phyloP scores from a whole-genome alignment of 1,140 invertebrate genomes.

The Drosophila mayri region DNA sequence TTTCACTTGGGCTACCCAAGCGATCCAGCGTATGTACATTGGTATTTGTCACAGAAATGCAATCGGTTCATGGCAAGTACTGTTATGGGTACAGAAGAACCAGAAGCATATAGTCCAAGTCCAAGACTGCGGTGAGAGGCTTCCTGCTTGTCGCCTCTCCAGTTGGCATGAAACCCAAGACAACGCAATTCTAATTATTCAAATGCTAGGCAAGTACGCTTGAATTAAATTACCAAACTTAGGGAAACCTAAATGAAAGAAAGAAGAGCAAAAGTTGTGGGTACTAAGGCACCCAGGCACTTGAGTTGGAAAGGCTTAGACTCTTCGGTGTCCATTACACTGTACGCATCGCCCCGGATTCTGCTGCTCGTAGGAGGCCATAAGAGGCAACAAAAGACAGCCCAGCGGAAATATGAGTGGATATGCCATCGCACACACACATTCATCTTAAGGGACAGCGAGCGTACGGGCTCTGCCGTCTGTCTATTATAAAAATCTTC shows the following conservation, averaged over 20 bases:
- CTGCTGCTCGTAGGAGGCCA: slow-evolving; percentile 12
- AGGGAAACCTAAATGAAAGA: slow-evolving; percentile 54
- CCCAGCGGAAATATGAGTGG: slow-evolving; percentile 68
- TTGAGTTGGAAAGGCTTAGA: slow-evolving; percentile 52
- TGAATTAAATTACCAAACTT: slow-evolving; percentile 79
- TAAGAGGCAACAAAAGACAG: slow-evolving; percentile 47
- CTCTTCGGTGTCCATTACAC: slow-evolving; percentile 53
- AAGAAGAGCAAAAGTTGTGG: slow-evolving; percentile 63
- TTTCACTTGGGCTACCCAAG: slow-evolving; percentile 13
- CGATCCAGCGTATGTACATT: no score
- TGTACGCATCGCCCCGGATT: slow-evolving; percentile 31
- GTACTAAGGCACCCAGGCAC: slow-evolving; percentile 29
- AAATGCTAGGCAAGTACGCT: slow-evolving; percentile 66
- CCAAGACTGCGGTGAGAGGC: slow-evolving; percentile 71
- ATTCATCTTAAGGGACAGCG: slow-evolving; percentile 13
- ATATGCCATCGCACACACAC: slow-evolving; percentile 53
- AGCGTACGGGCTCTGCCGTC: slow-evolving; percentile 8
- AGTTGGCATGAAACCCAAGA: slow-evolving; percentile 60
- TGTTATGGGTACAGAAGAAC: slow-evolving; percentile 52
- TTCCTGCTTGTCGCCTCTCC: slow-evolving; percentile 56
- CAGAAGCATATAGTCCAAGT: slow-evolving; percentile 28
- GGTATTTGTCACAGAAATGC: slow-evolving; percentile 25
- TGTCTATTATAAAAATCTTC: slow-evolving; percentile 77
- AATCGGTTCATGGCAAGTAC: slow-evolving; percentile 43
- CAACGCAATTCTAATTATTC: slow-evolving; percentile 83